Evolutionary conservation across 1,140 invertebrate genomes (phyloP), one percentile per base, ranked within the genome.

Genomic region (Limonius californicus): DNA sequence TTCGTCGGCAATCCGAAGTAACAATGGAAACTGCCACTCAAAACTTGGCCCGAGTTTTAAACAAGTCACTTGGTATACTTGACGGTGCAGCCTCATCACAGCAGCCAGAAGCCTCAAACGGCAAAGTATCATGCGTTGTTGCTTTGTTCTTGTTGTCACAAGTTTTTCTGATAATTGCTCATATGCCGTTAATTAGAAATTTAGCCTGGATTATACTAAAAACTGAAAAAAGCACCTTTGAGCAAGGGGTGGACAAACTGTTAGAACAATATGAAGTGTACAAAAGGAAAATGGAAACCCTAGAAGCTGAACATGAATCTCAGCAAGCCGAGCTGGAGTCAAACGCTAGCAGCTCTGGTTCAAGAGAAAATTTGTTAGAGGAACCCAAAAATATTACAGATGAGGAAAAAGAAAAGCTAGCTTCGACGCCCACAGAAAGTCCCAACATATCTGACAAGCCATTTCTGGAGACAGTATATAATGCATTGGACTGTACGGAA

Each of bases 161-260:
- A 87, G 93, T 98, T n/a, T 98, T 97, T 80, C 80, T 98, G 23
- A 97, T 98, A 61, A 87, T 97, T 57, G 90, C 89, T 0, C 91
- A 97, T 74, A 84, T 85, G 7, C 92, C 94, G 1, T 82, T 98
- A 55, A 92, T 98, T 8, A 88, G 91, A 70, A 87, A 90, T 0
- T 74, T 98, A 59, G 92, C 94, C 21, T 89, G 91, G 79, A 91
- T 96, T 27, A 90, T 98, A 68, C 78, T 98, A 1, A 88, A 91
- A 73, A 89, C 87, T 1, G 85, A 91, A 68, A 79, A 84, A 64
- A 80, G 81, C 43, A 84, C 88, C n/a, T 86, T 89, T 65, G 83
- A 86, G 73, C 85, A 84, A 67, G 88, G 88, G 4, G 76, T 73
- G 70, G 79, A 69, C 74, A 82, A 77, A 74, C 72, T 64, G 72